phyloP scores from a whole-genome alignment of 2,797 vertebrate species.

The Spondyliosoma cantharus region DNA sequence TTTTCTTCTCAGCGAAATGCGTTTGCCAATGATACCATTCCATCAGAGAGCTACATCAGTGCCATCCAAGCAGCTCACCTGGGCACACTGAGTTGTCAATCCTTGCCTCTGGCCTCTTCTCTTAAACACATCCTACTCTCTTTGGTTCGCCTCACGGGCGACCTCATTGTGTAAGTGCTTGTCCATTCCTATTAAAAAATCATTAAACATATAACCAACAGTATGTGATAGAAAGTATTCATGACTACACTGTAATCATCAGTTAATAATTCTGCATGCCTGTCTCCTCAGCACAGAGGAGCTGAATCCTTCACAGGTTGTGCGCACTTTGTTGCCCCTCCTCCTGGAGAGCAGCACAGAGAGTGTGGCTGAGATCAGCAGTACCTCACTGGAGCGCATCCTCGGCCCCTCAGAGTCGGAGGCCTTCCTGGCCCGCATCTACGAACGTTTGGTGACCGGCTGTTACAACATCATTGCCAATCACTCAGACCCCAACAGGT shows the following conservation, averaged over 20 bases:
- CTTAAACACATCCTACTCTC: constrained; percentile 97
- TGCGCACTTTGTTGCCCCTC: constrained; percentile 91
- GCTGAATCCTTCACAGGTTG: constrained; percentile 91
- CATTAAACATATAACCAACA: neutral
- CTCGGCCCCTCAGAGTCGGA: constrained; percentile 96
- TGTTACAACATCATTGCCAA: constrained; percentile 97
- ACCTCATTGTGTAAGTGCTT: constrained; percentile 95
- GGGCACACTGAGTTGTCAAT: constrained; percentile 95
- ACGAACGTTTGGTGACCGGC: constrained; percentile 93
- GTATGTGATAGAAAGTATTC: neutral
- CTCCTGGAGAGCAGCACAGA: constrained; percentile 96
- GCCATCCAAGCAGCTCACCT: constrained; percentile 97
- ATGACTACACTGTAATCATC: neutral
- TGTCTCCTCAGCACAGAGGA: constrained; percentile 89
- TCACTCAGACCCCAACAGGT: constrained; percentile 96
- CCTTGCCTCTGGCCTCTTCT: constrained; percentile 92
- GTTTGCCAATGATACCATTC: constrained; percentile 98
- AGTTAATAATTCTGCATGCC: constrained; percentile 12
- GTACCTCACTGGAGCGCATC: constrained; percentile 94
- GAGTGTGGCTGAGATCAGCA: constrained; percentile 95
- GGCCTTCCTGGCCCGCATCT: constrained; percentile 94
- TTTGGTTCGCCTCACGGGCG: constrained; percentile 93
- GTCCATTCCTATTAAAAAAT: neutral
- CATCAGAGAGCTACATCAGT: constrained; percentile 98
- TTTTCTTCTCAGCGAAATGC: constrained; percentile 90